phyloP scores from a whole-genome alignment of 2,797 vertebrate species.

The Malacoraja senta region DNA sequence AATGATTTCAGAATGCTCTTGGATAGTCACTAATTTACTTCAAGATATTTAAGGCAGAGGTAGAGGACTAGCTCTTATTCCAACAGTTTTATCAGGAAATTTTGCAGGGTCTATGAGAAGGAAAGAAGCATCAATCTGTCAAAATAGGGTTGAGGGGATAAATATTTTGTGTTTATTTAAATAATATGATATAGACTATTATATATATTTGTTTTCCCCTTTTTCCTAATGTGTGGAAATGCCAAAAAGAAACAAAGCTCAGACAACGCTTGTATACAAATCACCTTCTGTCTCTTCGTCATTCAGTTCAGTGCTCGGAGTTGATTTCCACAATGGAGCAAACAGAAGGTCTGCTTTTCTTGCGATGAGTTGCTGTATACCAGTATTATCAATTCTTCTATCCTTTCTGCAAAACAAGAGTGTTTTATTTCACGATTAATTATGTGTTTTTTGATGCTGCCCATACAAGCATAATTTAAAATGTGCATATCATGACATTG shows the following conservation, averaged over 20 bases:
- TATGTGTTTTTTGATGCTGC: not conserved
- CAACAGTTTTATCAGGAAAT: not conserved
- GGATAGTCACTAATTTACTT: not conserved
- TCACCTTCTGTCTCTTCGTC: conserved; percentile 69
- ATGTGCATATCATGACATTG: not conserved
- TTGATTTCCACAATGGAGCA: conserved; percentile 73
- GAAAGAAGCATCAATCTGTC: not conserved
- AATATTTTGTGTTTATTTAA: no score
- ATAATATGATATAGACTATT: no score
- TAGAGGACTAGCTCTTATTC: not conserved
- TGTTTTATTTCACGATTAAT: no score
- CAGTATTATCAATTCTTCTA: conserved; percentile 55
- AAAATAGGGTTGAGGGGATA: not conserved
- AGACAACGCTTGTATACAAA: not conserved
- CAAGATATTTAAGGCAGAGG: not conserved
- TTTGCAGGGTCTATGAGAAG: not conserved
- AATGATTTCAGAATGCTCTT: not conserved
- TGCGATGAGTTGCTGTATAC: conserved; percentile 85
- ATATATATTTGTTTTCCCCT: no score
- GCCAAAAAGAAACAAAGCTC: not conserved
- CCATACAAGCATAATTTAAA: not conserved
- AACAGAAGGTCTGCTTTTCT: conserved; percentile 91
- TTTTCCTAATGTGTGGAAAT: not conserved
- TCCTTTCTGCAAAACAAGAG: conserved; percentile 55
- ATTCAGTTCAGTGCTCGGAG: conserved; percentile 51